Evolutionary conservation across 2,797 vertebrate genomes (phyloP).

Genomic region (Yasuhikotakia modesta): DNA sequence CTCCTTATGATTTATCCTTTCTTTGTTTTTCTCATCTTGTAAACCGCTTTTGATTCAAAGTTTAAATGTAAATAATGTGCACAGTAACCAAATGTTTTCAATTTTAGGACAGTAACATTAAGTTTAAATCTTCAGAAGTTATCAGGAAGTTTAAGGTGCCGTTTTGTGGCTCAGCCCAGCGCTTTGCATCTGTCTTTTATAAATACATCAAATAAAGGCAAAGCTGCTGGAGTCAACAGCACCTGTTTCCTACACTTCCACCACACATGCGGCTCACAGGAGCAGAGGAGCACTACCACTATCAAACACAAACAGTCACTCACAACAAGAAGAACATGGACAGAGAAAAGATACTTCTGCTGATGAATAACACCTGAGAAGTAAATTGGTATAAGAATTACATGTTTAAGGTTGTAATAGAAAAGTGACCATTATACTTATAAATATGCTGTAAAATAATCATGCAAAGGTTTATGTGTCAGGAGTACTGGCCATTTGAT

Average conservation of each 20-base stretch:
- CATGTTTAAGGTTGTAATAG: neutral
- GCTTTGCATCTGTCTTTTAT: constrained; percentile 79
- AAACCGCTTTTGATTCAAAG: too few relatives aligned
- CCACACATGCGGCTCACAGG: constrained; percentile 63
- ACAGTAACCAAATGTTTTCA: too few relatives aligned
- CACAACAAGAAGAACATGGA: neutral
- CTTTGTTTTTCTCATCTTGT: too few relatives aligned
- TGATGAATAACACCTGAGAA: neutral
- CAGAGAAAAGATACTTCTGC: neutral
- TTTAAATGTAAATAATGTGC: too few relatives aligned
- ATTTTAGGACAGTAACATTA: neutral
- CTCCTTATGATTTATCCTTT: too few relatives aligned
- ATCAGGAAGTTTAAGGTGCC: constrained; percentile 4
- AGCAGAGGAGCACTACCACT: constrained; percentile 30
- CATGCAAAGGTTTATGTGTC: neutral
- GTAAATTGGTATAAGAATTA: neutral
- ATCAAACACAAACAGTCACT: constrained; percentile 34
- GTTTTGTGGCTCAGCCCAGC: constrained; percentile 72
- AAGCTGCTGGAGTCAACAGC: constrained; percentile 71
- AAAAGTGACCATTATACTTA: neutral
- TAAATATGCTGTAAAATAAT: neutral
- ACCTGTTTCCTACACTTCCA: constrained; percentile 83
- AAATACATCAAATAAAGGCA: constrained; percentile 76
- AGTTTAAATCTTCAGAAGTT: neutral
- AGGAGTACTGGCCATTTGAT: neutral